A percentile compares a stretch with the other conserved stretches of the same genome.
phyloP scores from a whole-genome alignment of 2,888 invertebrate species.

The Nemoura dubitans region DNA sequence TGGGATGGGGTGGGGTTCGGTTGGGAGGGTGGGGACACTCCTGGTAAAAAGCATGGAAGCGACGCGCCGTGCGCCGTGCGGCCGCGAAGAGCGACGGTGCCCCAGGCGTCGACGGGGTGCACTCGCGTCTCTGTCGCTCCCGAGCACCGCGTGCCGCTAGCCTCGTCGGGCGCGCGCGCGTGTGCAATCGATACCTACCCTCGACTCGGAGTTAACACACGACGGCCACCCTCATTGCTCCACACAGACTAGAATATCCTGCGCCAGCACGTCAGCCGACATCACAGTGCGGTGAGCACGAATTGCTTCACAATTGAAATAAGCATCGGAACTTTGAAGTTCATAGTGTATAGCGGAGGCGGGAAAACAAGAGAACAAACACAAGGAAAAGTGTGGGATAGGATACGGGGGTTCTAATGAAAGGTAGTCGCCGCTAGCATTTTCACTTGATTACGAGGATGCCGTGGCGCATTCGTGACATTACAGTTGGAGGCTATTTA shows the following conservation, averaged over 20 bases:
- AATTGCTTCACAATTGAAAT: conserved; percentile 9
- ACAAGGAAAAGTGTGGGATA: not conserved
- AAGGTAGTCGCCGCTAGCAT: not conserved
- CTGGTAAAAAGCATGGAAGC: not conserved
- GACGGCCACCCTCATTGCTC: not conserved
- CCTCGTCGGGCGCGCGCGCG: not conserved
- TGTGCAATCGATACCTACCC: conserved; percentile 30
- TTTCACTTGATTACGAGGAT: not conserved
- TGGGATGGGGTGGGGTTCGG: not conserved
- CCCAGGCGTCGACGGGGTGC: conserved; percentile 33
- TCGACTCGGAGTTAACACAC: not conserved
- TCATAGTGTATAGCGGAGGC: not conserved
- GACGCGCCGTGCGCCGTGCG: conserved; percentile 12
- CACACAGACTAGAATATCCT: not conserved
- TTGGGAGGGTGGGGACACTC: not conserved
- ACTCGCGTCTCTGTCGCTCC: not conserved
- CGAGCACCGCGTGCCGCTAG: not conserved
- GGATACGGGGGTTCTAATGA: not conserved
- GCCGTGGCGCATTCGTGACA: not conserved
- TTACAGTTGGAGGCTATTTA: not conserved
- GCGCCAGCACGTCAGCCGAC: conserved; percentile 12
- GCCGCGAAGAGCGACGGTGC: not conserved
- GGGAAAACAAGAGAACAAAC: not conserved
- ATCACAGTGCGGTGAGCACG: conserved; percentile 20
- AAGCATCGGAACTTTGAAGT: conserved; percentile 7